A percentile compares a stretch with the other conserved stretches of the same genome.
These are phyloP conservation scores for Columba guinea DNA, from an alignment of 2,797 vertebrate species.

Conservation along the genomic window DNA sequence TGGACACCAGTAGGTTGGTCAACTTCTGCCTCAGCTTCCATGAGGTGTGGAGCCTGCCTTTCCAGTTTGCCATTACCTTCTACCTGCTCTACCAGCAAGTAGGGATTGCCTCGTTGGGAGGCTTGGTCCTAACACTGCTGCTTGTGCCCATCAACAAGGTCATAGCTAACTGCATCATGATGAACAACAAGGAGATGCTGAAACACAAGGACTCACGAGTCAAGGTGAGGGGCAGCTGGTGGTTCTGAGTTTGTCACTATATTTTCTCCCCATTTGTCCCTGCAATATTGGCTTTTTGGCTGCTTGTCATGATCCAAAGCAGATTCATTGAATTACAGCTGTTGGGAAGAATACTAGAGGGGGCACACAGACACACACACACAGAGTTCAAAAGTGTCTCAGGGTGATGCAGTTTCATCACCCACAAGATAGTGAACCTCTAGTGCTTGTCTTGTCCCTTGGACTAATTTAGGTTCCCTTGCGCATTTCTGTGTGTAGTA, in stretches of 20 bases:
- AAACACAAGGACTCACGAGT: constrained; percentile 89
- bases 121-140: constrained; percentile 85
- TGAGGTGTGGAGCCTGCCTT: constrained; percentile 92
- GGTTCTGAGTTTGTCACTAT: background rate
- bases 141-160: constrained; percentile 94
- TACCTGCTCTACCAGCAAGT: constrained; percentile 93
- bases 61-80: constrained; percentile 86
- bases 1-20: constrained; percentile 85
- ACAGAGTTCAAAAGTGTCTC: background rate
- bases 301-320: background rate
- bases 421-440: background rate
- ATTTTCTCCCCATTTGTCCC: background rate
- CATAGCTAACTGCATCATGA: constrained; percentile 86
- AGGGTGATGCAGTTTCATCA: background rate
- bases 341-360: background rate
- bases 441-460: background rate
- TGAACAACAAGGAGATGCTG: constrained; percentile 88
- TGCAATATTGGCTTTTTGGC: background rate
- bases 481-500: background rate
- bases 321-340: background rate
- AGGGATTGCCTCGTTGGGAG: constrained; percentile 88
- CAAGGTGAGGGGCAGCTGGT: constrained; percentile 81
- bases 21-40: constrained; percentile 94
- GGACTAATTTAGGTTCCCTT: background rate
- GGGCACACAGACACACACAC: too few relatives aligned